Evolutionary conservation across 2,888 invertebrate species (phyloP).

Genomic region (Callosobruchus maculatus): DNA sequence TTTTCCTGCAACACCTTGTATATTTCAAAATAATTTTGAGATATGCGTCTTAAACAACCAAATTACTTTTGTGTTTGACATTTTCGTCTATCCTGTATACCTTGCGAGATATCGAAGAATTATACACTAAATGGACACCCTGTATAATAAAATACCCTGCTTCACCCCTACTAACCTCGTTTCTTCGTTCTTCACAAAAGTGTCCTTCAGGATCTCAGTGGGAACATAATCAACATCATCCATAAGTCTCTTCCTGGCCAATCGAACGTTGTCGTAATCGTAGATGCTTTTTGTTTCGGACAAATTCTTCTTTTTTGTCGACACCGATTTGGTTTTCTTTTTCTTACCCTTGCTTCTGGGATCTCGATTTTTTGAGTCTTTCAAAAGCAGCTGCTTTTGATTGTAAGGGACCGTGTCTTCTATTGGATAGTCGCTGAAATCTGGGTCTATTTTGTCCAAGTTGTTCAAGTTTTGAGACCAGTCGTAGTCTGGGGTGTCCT

Average conservation of each 20-base stretch:
- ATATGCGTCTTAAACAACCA: no score
- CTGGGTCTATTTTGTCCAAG: constrained; percentile 11
- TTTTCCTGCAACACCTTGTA: no score
- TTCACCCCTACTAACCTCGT: constrained; percentile 24
- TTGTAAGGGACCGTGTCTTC: constrained; percentile 35
- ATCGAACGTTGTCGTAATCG: constrained; percentile 42
- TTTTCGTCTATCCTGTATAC: no score
- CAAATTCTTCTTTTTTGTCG: constrained; percentile 1
- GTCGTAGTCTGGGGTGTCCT: constrained; percentile 20
- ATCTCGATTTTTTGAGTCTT: constrained; percentile 34
- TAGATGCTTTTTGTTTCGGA: constrained; percentile 26
- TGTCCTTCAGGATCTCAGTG: constrained; percentile 46
- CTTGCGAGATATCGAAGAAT: no score
- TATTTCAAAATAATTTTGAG: no score
- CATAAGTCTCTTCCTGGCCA: constrained; percentile 40
- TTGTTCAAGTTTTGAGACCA: constrained; percentile 17
- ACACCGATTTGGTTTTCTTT: constrained; percentile 12
- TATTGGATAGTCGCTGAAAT: constrained; percentile 23
- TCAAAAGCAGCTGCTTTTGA: constrained; percentile 30
- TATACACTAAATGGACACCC: no score
- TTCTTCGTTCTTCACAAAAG: constrained; percentile 45
- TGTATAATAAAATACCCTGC: no score
- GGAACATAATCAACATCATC: constrained; percentile 45
- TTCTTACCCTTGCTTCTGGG: constrained; percentile 39
- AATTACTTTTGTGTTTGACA: constrained; percentile 32